A percentile compares a stretch with the other conserved stretches of the same genome.
These are phyloP conservation scores for Discoglossus pictus DNA, from an alignment of 2,797 vertebrate genomes.

Conservation along the genomic window DNA sequence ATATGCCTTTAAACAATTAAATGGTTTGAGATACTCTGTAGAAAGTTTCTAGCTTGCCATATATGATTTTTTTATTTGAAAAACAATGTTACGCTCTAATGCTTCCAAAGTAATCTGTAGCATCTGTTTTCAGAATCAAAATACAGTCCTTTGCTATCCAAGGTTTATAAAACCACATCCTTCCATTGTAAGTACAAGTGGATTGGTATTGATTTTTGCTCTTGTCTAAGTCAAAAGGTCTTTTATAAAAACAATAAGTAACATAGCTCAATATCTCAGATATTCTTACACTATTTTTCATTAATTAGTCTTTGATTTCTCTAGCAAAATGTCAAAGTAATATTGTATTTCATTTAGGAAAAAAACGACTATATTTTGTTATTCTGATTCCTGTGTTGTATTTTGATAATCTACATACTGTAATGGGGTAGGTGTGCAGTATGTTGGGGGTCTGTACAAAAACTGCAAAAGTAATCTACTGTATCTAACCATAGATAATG, in stretches of 20 bases:
- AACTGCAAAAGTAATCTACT: no score
- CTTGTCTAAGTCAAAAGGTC: conserved; percentile 61
- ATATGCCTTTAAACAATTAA: conserved; percentile 64
- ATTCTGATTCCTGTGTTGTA: no score
- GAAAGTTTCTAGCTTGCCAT: conserved; percentile 56
- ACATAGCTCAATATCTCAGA: conserved; percentile 54
- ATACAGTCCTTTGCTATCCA: conserved; percentile 54
- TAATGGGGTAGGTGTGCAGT: no score
- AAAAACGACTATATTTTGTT: no score
- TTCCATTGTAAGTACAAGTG: conserved; percentile 70
- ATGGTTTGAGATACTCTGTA: conserved; percentile 48
- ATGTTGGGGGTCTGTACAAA: no score
- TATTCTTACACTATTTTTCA: conserved; percentile 39
- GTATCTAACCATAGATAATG: no score
- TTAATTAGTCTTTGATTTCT: no score
- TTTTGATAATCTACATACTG: no score
- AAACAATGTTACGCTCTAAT: conserved; percentile 64
- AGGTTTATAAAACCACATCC: conserved; percentile 65
- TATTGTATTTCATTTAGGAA: no score
- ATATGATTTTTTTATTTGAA: conserved; percentile 73
- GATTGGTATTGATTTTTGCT: conserved; percentile 73
- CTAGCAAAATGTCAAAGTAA: no score
- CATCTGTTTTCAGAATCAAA: conserved; percentile 63
- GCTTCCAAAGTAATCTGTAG: conserved; percentile 66
- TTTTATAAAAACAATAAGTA: conserved; percentile 65